phyloP scores from a whole-genome alignment of 1,140 invertebrate genomes.

The Trichogramma pretiosum region DNA sequence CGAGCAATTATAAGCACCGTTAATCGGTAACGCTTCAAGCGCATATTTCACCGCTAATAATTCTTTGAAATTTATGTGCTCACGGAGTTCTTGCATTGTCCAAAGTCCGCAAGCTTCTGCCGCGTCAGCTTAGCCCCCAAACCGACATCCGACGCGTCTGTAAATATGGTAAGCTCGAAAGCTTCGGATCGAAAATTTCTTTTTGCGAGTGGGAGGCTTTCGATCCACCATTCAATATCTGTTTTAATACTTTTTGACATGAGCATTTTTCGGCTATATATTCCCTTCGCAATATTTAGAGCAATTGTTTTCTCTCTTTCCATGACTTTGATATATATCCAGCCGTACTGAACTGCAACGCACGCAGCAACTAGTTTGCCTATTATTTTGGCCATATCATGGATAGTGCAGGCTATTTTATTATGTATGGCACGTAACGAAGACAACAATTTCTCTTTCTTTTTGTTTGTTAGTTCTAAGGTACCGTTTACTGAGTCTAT shows the following conservation, averaged over 20 bases:
- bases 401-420: constrained; percentile 1
- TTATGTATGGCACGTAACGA: background rate
- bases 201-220: background rate
- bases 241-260: constrained; percentile 6
- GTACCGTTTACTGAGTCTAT: background rate
- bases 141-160: constrained; percentile 16
- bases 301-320: background rate
- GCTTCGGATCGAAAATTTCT: constrained; percentile 4
- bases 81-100: background rate
- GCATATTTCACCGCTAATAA: constrained; percentile 25
- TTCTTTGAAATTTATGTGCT: constrained; percentile 35
- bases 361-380: background rate
- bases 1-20: too few species aligned
- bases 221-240: constrained; percentile 16
- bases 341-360: background rate
- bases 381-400: background rate
- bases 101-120: constrained; percentile 10
- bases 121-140: constrained; percentile 11
- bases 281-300: background rate
- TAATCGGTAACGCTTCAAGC: constrained; percentile 25
- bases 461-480: background rate
- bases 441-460: background rate
- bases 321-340: background rate
- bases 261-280: constrained; percentile 12
- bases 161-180: constrained; percentile 8